Evolutionary conservation across 1,140 invertebrate species (phyloP).

Genomic region (Leptopilina clavipes): DNA sequence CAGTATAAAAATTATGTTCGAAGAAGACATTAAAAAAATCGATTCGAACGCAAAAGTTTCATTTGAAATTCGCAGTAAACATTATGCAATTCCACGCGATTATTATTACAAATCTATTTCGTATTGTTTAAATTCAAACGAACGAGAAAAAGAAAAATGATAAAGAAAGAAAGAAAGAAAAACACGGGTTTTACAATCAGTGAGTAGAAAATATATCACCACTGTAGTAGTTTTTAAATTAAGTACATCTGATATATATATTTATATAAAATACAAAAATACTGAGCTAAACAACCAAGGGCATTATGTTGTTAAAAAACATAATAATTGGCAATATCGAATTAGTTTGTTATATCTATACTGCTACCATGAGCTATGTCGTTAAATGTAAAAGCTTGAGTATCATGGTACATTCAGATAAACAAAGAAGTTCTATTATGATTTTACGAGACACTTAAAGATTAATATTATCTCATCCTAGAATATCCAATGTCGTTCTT

Average conservation of each 20-base stretch:
- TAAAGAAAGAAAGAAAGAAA: slow-evolving; percentile 10
- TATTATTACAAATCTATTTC: slow-evolving; percentile 29
- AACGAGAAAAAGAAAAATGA: slow-evolving; percentile 4
- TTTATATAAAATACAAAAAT: slow-evolving; percentile 75
- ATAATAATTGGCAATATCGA: slow-evolving; percentile 57
- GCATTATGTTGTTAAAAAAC: slow-evolving; percentile 49
- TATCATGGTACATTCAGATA: slow-evolving; percentile 72
- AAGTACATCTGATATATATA: slow-evolving; percentile 70
- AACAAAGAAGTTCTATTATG: slow-evolving; percentile 62
- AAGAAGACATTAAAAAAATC: slow-evolving; percentile 42
- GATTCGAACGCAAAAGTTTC: slow-evolving; percentile 40
- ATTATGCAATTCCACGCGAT: slow-evolving; percentile 31
- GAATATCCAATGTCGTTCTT: slow-evolving; percentile 49
- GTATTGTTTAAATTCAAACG: slow-evolving; percentile 26
- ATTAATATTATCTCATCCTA: slow-evolving; percentile 55
- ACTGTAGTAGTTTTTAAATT: slow-evolving; percentile 69
- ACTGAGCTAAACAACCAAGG: slow-evolving; percentile 69
- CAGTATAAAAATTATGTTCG: slow-evolving; percentile 66
- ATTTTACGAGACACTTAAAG: slow-evolving; percentile 57
- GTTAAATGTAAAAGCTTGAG: slow-evolving; percentile 72
- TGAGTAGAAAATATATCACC: slow-evolving; percentile 58
- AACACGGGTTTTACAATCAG: slow-evolving; percentile 34
- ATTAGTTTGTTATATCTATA: slow-evolving; percentile 56
- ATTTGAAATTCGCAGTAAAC: slow-evolving; percentile 39
- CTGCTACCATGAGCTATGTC: slow-evolving; percentile 62